Conservation (phyloP, 2,113 vertebrate species). For the Phoxinus phoxinus region DNA sequence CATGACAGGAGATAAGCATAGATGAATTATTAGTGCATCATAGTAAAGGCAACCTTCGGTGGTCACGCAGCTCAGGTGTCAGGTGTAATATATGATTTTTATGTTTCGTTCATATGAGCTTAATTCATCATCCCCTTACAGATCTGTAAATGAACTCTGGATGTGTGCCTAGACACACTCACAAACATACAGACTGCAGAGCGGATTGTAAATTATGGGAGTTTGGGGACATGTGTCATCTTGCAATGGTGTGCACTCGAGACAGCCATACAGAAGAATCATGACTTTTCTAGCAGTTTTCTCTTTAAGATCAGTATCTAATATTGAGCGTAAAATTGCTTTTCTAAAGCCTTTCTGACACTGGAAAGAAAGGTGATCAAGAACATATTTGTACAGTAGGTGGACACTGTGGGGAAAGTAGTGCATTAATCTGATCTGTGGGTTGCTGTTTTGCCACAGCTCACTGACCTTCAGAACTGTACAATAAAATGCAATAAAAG, state of each 20-base stretch:
- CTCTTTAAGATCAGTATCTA: constrained; percentile 73
- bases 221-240: constrained; percentile 65
- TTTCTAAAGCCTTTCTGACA: constrained; percentile 70
- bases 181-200: not conserved
- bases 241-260: constrained; percentile 13
- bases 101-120: not conserved
- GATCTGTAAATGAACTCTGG: constrained; percentile 13
- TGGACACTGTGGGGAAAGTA: constrained; percentile 54
- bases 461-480: constrained; percentile 1
- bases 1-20: not conserved
- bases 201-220: constrained; percentile 44
- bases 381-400: constrained; percentile 1
- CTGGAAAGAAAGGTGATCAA: not conserved
- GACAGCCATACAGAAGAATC: constrained; percentile 5
- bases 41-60: not conserved
- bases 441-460: constrained; percentile 16
- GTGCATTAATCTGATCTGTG: constrained; percentile 67
- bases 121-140: not conserved
- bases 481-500: not conserved
- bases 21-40: not conserved
- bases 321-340: constrained; percentile 76
- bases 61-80: not conserved
- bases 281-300: constrained; percentile 25
- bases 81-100: not conserved
- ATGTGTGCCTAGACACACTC: not conserved